These are phyloP conservation scores for Phoeniculus purpureus DNA, from an alignment of 2,797 vertebrate species.

Conservation along the genomic window DNA sequence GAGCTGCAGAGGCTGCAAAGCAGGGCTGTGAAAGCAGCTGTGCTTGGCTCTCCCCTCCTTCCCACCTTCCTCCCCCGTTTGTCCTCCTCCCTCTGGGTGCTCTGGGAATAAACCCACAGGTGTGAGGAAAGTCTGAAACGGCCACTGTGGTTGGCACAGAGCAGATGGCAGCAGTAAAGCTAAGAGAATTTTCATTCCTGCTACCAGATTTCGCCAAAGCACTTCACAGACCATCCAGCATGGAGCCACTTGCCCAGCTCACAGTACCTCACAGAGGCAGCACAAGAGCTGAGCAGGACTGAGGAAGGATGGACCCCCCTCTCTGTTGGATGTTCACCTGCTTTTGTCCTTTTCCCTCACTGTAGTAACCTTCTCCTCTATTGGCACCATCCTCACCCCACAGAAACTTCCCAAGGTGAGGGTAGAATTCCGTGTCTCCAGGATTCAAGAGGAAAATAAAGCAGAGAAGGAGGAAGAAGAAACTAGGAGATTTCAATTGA, in stretches of 20 bases:
- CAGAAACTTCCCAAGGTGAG: background rate
- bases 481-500: constrained; percentile 2
- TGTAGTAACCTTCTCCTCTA: background rate
- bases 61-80: background rate
- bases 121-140: background rate
- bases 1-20: background rate
- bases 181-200: background rate
- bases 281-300: background rate
- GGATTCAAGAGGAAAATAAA: background rate
- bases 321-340: background rate
- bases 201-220: background rate
- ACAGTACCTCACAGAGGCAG: background rate
- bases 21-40: background rate
- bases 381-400: background rate
- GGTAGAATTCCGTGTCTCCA: background rate
- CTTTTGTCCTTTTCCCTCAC: background rate
- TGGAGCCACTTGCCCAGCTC: background rate
- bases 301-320: background rate
- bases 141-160: background rate
- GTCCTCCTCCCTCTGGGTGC: background rate
- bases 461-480: too few relatives aligned
- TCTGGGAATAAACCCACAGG: background rate
- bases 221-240: background rate
- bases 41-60: background rate
- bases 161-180: background rate